A percentile compares a stretch with the other conserved stretches of the same genome.
Evolutionary conservation across 2,888 invertebrate species (phyloP).

Genomic region (Emesis furor): DNA sequence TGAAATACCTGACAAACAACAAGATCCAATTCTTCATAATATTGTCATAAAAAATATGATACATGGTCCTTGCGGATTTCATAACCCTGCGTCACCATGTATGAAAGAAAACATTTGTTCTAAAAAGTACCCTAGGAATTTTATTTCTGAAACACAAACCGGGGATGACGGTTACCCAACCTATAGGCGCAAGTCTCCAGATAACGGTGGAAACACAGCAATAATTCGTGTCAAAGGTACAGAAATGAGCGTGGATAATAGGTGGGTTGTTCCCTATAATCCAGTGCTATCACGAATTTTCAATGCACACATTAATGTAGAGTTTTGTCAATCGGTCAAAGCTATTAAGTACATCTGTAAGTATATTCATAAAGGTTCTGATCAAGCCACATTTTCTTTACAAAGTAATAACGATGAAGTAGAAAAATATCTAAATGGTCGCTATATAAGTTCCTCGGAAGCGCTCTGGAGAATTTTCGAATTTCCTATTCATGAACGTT

Average conservation of each 20-base stretch:
- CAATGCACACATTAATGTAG: conserved; percentile 22
- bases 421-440: conserved; percentile 56
- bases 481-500: conserved; percentile 10
- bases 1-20: conserved; percentile 46
- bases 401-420: not conserved
- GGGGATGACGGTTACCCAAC: conserved; percentile 7
- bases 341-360: conserved; percentile 71
- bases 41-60: conserved; percentile 51
- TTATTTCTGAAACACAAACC: not conserved
- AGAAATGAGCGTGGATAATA: conserved; percentile 15
- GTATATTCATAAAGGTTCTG: conserved; percentile 70
- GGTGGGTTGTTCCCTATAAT: conserved; percentile 26
- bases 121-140: conserved; percentile 45
- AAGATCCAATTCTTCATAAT: conserved; percentile 54
- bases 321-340: conserved; percentile 56
- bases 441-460: conserved; percentile 55
- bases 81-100: conserved; percentile 66
- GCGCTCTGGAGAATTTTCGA: not conserved
- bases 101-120: conserved; percentile 71
- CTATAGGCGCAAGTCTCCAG: conserved; percentile 23
- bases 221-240: not conserved
- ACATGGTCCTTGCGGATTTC: conserved; percentile 61
- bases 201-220: conserved; percentile 8
- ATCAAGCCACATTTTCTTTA: conserved; percentile 55
- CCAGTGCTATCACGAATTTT: conserved; percentile 61